These are phyloP conservation scores for Trissolcus japonicus DNA, from an alignment of 2,888 invertebrate species.

Conservation along the genomic window DNA sequence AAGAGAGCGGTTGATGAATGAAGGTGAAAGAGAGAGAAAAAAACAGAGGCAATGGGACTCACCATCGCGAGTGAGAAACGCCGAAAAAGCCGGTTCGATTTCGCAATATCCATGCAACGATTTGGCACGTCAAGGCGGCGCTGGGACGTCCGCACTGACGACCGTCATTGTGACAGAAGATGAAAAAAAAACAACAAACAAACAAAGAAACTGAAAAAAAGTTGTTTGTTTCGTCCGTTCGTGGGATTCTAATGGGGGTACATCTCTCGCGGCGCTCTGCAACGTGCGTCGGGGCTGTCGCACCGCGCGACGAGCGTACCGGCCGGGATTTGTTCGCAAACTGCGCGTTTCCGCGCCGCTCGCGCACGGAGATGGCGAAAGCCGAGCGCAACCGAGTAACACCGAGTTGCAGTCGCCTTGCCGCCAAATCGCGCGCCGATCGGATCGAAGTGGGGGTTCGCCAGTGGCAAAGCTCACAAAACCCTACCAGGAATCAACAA, in stretches of 20 bases:
- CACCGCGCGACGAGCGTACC: conserved; percentile 42
- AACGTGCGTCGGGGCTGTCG: conserved; percentile 20
- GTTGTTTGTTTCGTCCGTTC: not conserved
- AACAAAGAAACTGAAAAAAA: not conserved
- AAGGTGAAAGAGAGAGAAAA: not conserved
- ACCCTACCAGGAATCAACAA: too few relatives aligned
- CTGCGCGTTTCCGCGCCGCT: conserved; percentile 45
- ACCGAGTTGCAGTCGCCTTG: conserved; percentile 48
- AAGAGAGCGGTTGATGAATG: not conserved
- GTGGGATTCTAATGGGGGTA: not conserved
- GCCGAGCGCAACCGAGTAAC: conserved; percentile 40
- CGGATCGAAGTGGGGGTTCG: conserved; percentile 20
- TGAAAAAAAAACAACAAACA: not conserved
- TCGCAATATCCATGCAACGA: conserved; percentile 42
- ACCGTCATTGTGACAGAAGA: conserved; percentile 4
- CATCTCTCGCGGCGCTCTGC: not conserved
- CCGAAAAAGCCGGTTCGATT: conserved; percentile 36
- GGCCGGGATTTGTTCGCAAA: conserved; percentile 51
- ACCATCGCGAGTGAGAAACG: conserved; percentile 46
- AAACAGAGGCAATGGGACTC: conserved; percentile 23
- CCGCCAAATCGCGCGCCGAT: conserved; percentile 32
- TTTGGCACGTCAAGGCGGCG: not conserved
- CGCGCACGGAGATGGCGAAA: conserved; percentile 38
- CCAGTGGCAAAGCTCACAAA: not conserved
- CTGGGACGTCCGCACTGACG: conserved; percentile 5